Evolutionary conservation across 2,888 invertebrate genomes (phyloP), one percentile per base, ranked within the genome.

Genomic region (Endomychus coccineus): DNA sequence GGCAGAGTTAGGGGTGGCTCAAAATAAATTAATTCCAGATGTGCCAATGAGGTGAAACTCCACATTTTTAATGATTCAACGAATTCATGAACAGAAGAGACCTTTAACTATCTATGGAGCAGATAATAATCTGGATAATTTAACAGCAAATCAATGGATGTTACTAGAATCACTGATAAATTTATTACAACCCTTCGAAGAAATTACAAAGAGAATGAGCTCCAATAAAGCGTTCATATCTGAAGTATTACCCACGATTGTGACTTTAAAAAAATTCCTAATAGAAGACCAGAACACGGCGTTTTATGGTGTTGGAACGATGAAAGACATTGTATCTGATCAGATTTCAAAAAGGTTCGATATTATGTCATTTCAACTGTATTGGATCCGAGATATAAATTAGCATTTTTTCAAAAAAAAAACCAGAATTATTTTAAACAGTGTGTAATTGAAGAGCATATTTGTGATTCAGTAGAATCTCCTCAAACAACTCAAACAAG

Each of bases 91-190:
- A 10, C 30, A 30, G 19, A 30, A 30, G 10, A 30, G 30, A 30
- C 16, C 19, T 16, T 30, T 30, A 30, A 30, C 16, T 16, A 11
- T 30, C 30, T 17, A 17, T 16, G 17, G 17, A 9, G 30, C 19
- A 30, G 30, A 30, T 30, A 30, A 30, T 17, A 16, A n/a, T n/a
- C n/a, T 30, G 19, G 19, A 30, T 30, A 30, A 30, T 17, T 10
- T 16, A 30, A 30, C 30, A 30, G 9, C 30, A 9, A 30, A 30
- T 30, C 30, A 30, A 19, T 16, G 19, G 30, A 30, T 30, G 16
- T 16, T 17, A 4, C 16, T 30, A 17, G 9, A 29, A 9, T 29
- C 9, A 16, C 16, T n/a, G n/a, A n/a, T n/a, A n/a, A n/a, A n/a
- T n/a, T n/a, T n/a, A n/a, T n/a, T n/a, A n/a, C n/a, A n/a, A n/a